Conservation (phyloP, 1,140 invertebrate genomes). For the Conus ventricosus region DNA sequence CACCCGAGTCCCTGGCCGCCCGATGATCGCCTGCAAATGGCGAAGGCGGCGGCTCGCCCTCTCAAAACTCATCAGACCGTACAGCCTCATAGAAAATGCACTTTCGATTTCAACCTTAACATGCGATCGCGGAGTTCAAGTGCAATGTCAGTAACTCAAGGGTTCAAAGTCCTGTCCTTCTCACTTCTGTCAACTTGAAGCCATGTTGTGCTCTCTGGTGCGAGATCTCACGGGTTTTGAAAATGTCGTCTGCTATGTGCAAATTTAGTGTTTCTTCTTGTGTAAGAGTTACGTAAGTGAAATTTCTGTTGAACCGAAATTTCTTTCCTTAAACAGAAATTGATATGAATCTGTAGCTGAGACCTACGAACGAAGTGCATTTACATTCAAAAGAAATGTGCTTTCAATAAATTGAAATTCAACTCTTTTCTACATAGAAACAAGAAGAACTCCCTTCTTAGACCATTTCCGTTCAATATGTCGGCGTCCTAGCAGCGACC, state of each 20-base stretch:
- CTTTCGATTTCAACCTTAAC: not conserved
- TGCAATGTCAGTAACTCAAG: not conserved
- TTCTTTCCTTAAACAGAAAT: too few species aligned
- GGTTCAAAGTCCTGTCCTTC: conserved; percentile 38
- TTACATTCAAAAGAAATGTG: too few species aligned
- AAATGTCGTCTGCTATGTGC: conserved; percentile 9
- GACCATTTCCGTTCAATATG: not conserved
- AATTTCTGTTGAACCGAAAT: too few species aligned
- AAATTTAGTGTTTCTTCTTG: too few species aligned
- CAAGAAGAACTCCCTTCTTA: not conserved
- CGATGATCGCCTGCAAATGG: conserved; percentile 33
- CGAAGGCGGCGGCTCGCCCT: conserved; percentile 33
- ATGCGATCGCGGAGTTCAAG: conserved; percentile 1
- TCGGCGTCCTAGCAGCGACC: not conserved
- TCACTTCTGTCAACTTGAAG: not conserved
- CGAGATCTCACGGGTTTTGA: not conserved
- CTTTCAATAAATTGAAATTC: too few species aligned
- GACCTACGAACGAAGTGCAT: too few species aligned
- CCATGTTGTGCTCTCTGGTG: not conserved
- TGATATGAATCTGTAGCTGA: too few species aligned
- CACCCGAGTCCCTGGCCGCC: conserved; percentile 8
- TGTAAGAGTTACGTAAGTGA: too few species aligned
- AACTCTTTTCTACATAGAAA: too few species aligned
- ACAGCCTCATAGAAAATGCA: conserved; percentile 32
- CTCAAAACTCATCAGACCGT: conserved; percentile 39